Conservation (phyloP, 2,888 invertebrate species). For the Pegoplata infirma region DNA sequence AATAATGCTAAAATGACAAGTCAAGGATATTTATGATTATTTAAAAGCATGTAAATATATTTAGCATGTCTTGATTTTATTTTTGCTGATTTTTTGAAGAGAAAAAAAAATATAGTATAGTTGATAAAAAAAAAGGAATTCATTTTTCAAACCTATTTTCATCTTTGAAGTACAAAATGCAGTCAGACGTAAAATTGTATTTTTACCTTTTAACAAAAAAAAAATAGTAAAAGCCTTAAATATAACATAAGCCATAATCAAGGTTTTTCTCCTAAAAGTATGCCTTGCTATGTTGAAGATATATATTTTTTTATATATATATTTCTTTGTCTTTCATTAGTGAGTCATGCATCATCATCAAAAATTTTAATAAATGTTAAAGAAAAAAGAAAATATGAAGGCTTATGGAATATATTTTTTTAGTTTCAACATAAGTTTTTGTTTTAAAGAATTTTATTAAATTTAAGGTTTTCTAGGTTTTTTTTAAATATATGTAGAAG, state of each 20-base stretch:
- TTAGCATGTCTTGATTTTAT: not conserved
- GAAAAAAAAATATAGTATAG: not conserved
- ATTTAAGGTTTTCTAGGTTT: too few species aligned
- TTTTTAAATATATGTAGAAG: too few species aligned
- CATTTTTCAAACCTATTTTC: not conserved
- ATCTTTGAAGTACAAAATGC: slow-evolving; percentile 4
- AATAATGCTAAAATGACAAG: slow-evolving; percentile 45
- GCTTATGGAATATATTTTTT: not conserved
- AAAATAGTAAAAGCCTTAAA: not conserved
- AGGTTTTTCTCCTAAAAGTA: slow-evolving; percentile 21
- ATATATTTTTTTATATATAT: not conserved
- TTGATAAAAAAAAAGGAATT: not conserved
- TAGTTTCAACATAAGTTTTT: not conserved
- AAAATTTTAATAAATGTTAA: slow-evolving; percentile 29
- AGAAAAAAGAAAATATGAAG: not conserved
- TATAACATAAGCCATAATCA: slow-evolving; percentile 27
- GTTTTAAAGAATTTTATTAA: not conserved
- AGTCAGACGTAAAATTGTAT: slow-evolving; percentile 42
- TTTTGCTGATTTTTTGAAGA: not conserved
- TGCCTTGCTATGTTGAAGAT: slow-evolving; percentile 1
- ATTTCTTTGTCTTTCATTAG: not conserved
- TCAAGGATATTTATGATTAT: slow-evolving; percentile 57
- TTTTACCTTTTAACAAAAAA: not conserved
- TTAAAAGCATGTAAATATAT: slow-evolving; percentile 42
- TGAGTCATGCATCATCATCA: slow-evolving; percentile 27